Evolutionary conservation across 2,797 vertebrate species (phyloP).

Genomic region (Synanceia verrucosa): DNA sequence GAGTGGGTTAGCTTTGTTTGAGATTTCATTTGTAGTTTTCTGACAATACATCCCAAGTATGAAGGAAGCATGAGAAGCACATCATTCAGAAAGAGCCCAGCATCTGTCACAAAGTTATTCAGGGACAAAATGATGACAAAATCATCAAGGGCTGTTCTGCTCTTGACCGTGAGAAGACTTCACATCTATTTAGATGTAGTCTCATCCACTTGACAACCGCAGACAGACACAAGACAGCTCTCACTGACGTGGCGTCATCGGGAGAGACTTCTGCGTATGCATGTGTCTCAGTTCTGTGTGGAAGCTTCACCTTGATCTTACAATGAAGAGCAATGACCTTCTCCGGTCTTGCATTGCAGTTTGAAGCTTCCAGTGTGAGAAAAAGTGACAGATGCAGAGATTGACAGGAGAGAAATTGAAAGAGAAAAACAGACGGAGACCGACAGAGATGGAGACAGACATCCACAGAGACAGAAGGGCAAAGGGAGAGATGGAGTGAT

Average conservation of each 20-base stretch:
- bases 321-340: slow-evolving; percentile 20
- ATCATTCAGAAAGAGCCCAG: slow-evolving; percentile 26
- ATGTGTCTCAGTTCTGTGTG: slow-evolving; percentile 10
- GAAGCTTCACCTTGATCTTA: slow-evolving; percentile 47
- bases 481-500: slow-evolving; percentile 34
- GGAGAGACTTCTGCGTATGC: slow-evolving; percentile 1
- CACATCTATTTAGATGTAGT: slow-evolving; percentile 25
- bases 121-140: slow-evolving; percentile 39
- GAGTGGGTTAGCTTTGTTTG: slow-evolving; percentile 24
- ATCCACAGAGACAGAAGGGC: slow-evolving; percentile 7
- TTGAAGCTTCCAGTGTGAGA: slow-evolving; percentile 45
- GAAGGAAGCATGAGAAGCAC: slow-evolving; percentile 14
- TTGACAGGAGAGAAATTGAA: slow-evolving; percentile 38
- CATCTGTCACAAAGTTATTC: slow-evolving; percentile 14
- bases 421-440: slow-evolving; percentile 17
- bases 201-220: neutral
- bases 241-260: slow-evolving; percentile 34
- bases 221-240: neutral
- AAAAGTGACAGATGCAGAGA: slow-evolving; percentile 25
- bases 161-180: slow-evolving; percentile 26
- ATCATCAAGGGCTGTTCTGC: slow-evolving; percentile 33
- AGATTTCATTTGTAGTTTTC: slow-evolving; percentile 36
- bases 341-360: slow-evolving; percentile 11
- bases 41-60: slow-evolving; percentile 10
- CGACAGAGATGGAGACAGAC: slow-evolving; percentile 17